Evolutionary conservation across 2,888 invertebrate species (phyloP), one percentile per base, ranked within the genome.

Genomic region (Drosophila anomalipes): DNA sequence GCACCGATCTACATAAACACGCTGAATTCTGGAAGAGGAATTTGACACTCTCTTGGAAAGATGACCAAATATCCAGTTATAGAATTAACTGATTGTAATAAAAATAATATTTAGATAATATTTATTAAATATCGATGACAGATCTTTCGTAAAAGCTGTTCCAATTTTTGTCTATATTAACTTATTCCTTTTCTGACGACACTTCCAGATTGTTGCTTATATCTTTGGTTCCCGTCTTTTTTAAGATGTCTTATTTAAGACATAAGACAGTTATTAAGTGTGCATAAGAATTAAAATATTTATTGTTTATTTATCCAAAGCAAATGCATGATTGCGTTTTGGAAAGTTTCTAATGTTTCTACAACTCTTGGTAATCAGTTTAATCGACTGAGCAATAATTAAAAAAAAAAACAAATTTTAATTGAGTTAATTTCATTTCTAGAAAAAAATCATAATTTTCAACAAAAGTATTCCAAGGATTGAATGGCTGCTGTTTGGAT

Each of bases 1-100:
- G 14, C 58, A 0, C 73, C 80, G 0, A 28, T 72, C 9, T 33
- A 67, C 3, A 83, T 86, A 10, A 74, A 60, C 10, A 52, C 66
- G 9, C 7, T 81, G 9, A 67, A 3, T 41, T 41, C 51, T 39
- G 37, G 19, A 7, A 14, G 35, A 19, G 61, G 41, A 68, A 64
- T 54, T 7, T 59, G 44, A 7, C 19, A 19, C 9, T 6, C 9
- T 7, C 30, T n/a, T 16, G 16, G 26, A 26, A 9, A 22, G 22
- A 9, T 54, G 54, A 1, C 19, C 7, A 47, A 54, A 37, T 26
- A n/a, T 12, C 3, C 12, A n/a, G 7, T 6, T n/a, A 3, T 30
- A 19, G 3, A 51, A n/a, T 12, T 30, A 6, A 6, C 3, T 2
- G 7, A 19, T 30, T 28, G 28, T 19, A 28, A 16, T 19, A 28